A percentile compares a stretch with the other conserved stretches of the same genome.
Evolutionary conservation across 2,113 vertebrate species (phyloP).

Genomic region (Myotis lucifugus): DNA sequence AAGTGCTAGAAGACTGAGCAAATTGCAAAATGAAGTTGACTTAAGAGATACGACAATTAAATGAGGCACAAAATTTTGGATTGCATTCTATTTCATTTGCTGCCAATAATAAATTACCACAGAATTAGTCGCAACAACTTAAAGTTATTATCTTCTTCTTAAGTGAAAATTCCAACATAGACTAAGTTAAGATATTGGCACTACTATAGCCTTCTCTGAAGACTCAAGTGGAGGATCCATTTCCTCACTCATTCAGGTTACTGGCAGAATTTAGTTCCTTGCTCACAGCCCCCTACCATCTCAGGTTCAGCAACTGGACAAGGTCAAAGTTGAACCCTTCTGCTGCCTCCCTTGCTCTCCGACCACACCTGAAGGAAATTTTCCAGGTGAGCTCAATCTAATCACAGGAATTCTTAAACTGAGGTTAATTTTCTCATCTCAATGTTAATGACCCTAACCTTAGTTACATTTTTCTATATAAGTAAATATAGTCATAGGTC

Average conservation of each 20-base stretch:
- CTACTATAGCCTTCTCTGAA: neutral
- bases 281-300: rapidly evolving
- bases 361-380: neutral
- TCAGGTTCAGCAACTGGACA: neutral
- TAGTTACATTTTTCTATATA: neutral
- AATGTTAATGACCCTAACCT: neutral
- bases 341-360: neutral
- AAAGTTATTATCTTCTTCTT: neutral
- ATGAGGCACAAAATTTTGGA: neutral
- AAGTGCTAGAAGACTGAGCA: neutral
- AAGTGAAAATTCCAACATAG: neutral
- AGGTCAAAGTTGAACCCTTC: neutral
- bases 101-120: neutral
- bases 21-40: neutral
- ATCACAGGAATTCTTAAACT: neutral
- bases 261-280: neutral
- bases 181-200: neutral
- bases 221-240: neutral
- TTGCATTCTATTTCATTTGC: neutral
- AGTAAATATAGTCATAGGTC: neutral
- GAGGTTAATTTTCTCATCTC: neutral
- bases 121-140: neutral
- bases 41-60: neutral
- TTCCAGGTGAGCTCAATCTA: neutral
- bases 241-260: neutral